Conservation (phyloP, 2,113 vertebrate species). For the Hippocampus comes region DNA sequence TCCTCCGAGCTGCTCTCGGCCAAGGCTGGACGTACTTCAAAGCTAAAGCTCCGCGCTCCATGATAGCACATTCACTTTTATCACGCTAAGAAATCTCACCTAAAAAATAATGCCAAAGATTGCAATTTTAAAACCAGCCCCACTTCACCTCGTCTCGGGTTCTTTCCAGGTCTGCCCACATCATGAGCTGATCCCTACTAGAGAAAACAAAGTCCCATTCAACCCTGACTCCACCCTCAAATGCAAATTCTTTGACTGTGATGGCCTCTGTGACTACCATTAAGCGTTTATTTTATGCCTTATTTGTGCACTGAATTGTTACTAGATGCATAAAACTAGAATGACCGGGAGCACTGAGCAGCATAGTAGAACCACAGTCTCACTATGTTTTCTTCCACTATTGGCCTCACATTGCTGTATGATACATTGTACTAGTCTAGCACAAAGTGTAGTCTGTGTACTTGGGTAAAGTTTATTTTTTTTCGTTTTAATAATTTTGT, state of each 20-base stretch:
- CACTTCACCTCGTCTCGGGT: conserved; percentile 4
- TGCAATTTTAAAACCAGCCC: neutral
- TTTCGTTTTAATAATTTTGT: no score
- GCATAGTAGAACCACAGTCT: no score
- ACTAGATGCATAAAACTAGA: no score
- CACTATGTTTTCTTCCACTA: no score
- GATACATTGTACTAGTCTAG: no score
- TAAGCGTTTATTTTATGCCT: no score
- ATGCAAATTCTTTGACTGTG: conserved; percentile 9
- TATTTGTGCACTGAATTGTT: no score
- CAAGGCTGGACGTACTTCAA: conserved; percentile 15
- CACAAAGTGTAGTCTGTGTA: no score
- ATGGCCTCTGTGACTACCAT: no score
- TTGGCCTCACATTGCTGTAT: no score
- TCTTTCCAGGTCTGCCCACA: conserved; percentile 12
- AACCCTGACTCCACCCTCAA: conserved; percentile 47
- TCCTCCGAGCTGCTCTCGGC: conserved; percentile 64
- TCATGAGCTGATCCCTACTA: neutral
- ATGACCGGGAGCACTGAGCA: no score
- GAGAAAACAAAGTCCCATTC: conserved; percentile 5
- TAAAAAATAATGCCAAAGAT: neutral
- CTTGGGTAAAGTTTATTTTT: no score
- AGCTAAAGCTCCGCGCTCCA: conserved; percentile 25
- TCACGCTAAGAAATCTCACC: neutral
- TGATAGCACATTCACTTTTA: conserved; percentile 4